Base-by-base conservation (phyloP, 2,797 vertebrate genomes). In the Nothura maculosa region DNA sequence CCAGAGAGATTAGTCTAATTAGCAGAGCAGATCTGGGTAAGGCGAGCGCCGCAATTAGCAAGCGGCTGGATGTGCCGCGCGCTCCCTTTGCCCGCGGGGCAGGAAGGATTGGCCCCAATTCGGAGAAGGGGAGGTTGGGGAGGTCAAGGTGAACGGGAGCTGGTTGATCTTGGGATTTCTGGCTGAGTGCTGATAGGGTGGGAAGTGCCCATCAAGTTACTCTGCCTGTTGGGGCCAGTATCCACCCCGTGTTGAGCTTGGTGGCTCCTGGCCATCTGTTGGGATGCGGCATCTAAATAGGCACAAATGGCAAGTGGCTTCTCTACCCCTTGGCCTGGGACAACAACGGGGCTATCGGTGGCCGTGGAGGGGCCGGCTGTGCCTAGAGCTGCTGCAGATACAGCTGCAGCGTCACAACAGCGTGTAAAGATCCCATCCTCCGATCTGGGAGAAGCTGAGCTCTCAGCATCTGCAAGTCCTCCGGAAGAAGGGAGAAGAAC, bases 21-120 rank as follows among this genome's bases (percentile, higher is more conserved):
- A 96, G 95, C 84, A 66, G 79, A 84, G 86, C 92, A 87, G 92
- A 92, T 93, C 90, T 90, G 93, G 69, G 70, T 78, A 30, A 83
- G 78, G 92, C 80, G 16, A 61, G 85, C 90, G 80, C 50, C 10
- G 72, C 92, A 94, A 94, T 97, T 96, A 94, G 92, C 80, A 86
- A 88, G 70, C 73, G 42, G 87, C 57, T 54, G 83, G 76, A 87
- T 81, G 91, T 90, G 85, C 83, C 80, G 84, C 24, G 11, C 54
- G 14, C 60, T 70, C 57, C 70, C 78, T 76, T 89, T 58, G 85
- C 84, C 90, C 32, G 84, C 62, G 81, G 88, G 74, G 34, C 17
- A 14, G 64, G 25, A 73, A 70, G 69, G 64, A 16, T 6, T 47
- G 68, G 68, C 90, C 92, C 81, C 6, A 1, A 76, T 86, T 52